Base-by-base conservation (phyloP, 2,888 invertebrate species). In the Eueremaeus valkanovi region DNA sequence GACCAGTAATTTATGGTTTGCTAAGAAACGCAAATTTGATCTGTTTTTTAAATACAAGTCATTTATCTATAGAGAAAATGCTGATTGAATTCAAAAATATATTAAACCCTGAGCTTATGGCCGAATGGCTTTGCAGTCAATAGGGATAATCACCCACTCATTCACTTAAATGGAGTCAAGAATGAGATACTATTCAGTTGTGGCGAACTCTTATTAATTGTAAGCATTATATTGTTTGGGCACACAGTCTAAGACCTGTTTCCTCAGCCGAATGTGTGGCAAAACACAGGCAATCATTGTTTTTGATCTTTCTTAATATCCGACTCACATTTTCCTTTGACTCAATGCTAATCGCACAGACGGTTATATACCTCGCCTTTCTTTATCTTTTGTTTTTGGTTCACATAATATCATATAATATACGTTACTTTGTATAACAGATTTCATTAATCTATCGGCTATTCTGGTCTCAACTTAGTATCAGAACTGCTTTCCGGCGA, bases 101-200 rank as follows among this genome's bases (percentile, higher is more conserved):
- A 36, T 36, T 36, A 36, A 8, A 11, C 11, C 21, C 18, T 58
- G 58, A 24, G 29, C 16, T 58, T 29, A 58, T 29, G 8, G 1
- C 21, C 9, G 29, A 24, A 27, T 55, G 3, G 24, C 21, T 5
- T 55, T 55, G n/a, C 21, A 58, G 27, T 24, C 16, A 31, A 58
- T 24, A n/a, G 58, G n/a, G 31, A 33, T 66, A 66, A 36, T 66
- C 31, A 21, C 33, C 33, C 66, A 66, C 66, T 66, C 36, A 36
- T 36, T 36, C 36, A 66, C 66, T 66, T 16, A 66, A 33, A 63
- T 21, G 11, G 3, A 36, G 36, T 36, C 36, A 36, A 36, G n/a
- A n/a, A n/a, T n/a, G n/a, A n/a, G n/a, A n/a, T n/a, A n/a, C n/a
- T n/a, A 36, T 36, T 8, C 6, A 8, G 36, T 36, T 36, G 36